Conservation (phyloP, 2,113 vertebrate species). For the Solea senegalensis region DNA sequence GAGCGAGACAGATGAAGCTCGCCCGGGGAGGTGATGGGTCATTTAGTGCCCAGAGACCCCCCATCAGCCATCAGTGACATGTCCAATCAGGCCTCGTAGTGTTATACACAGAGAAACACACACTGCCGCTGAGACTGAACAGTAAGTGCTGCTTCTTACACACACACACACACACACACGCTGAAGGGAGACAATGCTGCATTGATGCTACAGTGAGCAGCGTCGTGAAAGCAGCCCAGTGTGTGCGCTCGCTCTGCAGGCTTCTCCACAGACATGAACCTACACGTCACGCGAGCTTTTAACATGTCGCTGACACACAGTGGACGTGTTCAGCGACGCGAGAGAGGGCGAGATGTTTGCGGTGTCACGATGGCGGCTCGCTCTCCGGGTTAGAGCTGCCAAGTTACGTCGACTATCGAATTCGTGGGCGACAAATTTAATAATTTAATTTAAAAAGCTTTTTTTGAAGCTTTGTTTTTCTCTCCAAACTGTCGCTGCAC, state of each 20-base stretch:
- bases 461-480: no score
- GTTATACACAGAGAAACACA: slow-evolving; percentile 59
- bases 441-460: no score
- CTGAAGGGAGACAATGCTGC: slow-evolving; percentile 38
- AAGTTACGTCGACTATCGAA: no score
- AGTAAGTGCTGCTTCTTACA: slow-evolving; percentile 28
- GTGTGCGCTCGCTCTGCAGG: slow-evolving; percentile 1
- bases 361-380: no score
- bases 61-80: slow-evolving; percentile 82
- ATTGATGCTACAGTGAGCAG: slow-evolving; percentile 32
- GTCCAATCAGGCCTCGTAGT: slow-evolving; percentile 73
- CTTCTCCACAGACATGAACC: slow-evolving; percentile 33
- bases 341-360: background rate
- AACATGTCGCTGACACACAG: slow-evolving; percentile 20
- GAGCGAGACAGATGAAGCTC: slow-evolving; percentile 73
- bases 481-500: no score
- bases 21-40: slow-evolving; percentile 65
- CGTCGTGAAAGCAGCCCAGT: slow-evolving; percentile 41
- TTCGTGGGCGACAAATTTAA: no score
- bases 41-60: slow-evolving; percentile 72
- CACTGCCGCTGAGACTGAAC: slow-evolving; percentile 30
- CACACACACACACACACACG: slow-evolving; percentile 8
- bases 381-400: no score
- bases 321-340: slow-evolving; percentile 11
- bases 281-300: slow-evolving; percentile 30